phyloP scores from a whole-genome alignment of 2,113 vertebrate species.

The Syngnathoides biaculeatus region DNA sequence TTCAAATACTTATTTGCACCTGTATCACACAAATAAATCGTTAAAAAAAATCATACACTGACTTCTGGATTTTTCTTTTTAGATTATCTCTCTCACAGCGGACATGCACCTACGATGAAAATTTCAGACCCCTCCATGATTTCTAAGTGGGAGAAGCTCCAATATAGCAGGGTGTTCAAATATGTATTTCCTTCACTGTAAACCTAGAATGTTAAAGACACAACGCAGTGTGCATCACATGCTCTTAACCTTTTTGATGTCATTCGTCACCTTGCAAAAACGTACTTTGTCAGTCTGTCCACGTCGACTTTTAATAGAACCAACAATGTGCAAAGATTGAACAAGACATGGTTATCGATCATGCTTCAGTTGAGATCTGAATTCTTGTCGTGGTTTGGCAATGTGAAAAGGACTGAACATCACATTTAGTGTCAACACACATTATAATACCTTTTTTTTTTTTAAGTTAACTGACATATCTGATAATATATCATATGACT shows the following conservation, averaged over 20 bases:
- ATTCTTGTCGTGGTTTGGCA: constrained; percentile 35
- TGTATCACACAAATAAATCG: too few relatives aligned
- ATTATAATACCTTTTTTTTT: constrained; percentile 39
- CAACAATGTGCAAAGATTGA: constrained; percentile 55
- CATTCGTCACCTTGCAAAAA: constrained; percentile 26
- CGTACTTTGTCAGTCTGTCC: constrained; percentile 16
- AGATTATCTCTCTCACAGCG: too few relatives aligned
- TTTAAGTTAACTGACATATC: constrained; percentile 37
- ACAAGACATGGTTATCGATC: constrained; percentile 49
- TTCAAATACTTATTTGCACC: too few relatives aligned
- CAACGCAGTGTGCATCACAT: constrained; percentile 44
- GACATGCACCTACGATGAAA: too few relatives aligned
- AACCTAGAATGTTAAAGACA: constrained; percentile 47
- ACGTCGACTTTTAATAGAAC: constrained; percentile 18
- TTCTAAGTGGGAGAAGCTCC: too few relatives aligned
- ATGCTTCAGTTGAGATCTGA: constrained; percentile 40
- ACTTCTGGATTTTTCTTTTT: too few relatives aligned
- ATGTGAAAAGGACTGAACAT: constrained; percentile 53
- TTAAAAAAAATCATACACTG: too few relatives aligned
- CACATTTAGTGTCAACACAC: constrained; percentile 53
- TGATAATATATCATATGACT: constrained; percentile 41
- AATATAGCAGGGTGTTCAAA: too few relatives aligned
- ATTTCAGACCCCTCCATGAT: too few relatives aligned
- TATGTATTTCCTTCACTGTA: too few relatives aligned
- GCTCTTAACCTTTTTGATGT: constrained; percentile 31